Conservation (phyloP, 2,113 vertebrate genomes). For the Rhadina sibilatrix region DNA sequence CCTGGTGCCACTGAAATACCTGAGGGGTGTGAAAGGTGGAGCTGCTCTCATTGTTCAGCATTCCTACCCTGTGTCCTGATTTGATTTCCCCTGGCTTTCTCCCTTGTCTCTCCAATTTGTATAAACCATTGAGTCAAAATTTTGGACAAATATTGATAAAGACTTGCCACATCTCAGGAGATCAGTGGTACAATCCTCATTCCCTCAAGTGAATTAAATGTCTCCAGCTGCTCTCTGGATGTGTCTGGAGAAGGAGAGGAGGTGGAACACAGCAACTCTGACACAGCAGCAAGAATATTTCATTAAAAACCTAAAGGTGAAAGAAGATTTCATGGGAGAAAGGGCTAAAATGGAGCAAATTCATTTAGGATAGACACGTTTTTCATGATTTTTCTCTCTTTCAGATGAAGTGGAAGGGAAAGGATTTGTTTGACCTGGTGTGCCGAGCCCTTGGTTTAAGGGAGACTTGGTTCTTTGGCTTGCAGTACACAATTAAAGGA, state of each 20-base stretch:
- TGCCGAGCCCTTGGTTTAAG: slow-evolving; percentile 87
- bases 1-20: background rate
- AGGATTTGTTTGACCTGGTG: slow-evolving; percentile 90
- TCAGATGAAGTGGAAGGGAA: slow-evolving; percentile 93
- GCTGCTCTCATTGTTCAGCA: background rate
- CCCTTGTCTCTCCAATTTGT: background rate
- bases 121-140: background rate
- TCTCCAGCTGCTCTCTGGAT: background rate
- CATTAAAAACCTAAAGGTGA: background rate
- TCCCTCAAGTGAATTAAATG: background rate
- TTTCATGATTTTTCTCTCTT: background rate
- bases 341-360: background rate
- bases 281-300: background rate
- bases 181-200: background rate
- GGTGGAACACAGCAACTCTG: background rate
- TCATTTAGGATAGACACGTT: background rate
- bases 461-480: slow-evolving; percentile 93
- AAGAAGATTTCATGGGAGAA: background rate
- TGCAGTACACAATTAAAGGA: slow-evolving; percentile 87
- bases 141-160: background rate
- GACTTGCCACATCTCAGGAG: background rate
- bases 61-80: background rate
- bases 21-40: background rate
- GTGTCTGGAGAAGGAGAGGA: background rate
- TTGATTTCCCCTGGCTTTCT: background rate